Percentiles rank a stretch among this genome's conserved stretches.
These are phyloP conservation scores for Zaprionus gabonicus DNA, from an alignment of 1,140 invertebrate genomes.

Conservation along the genomic window DNA sequence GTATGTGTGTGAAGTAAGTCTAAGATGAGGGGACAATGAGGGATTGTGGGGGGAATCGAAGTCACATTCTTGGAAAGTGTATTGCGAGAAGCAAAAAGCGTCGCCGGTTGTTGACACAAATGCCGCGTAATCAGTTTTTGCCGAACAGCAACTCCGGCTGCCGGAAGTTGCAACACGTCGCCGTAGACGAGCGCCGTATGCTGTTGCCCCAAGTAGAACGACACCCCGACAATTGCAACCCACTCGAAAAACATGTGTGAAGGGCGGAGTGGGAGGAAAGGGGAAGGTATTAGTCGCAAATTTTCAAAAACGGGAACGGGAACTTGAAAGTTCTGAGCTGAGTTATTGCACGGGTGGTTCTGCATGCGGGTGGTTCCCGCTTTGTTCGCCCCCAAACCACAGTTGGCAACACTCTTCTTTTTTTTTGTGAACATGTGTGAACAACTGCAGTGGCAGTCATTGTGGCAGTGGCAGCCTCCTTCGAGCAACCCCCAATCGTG, in stretches of 20 bases:
- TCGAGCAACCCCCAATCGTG: constrained; percentile 32
- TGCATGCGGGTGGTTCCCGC: constrained; percentile 1
- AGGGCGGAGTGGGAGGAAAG: neutral
- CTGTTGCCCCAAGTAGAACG: constrained; percentile 47
- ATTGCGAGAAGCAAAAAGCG: constrained; percentile 58
- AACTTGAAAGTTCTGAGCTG: constrained; percentile 55
- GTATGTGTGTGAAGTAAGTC: neutral
- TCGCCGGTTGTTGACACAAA: constrained; percentile 73
- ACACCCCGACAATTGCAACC: constrained; percentile 67
- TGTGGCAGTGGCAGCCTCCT: constrained; percentile 7
- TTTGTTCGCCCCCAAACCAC: constrained; percentile 59
- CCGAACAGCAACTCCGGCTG: constrained; percentile 29
- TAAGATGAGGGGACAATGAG: neutral
- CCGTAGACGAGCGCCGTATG: constrained; percentile 61
- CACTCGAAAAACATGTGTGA: constrained; percentile 4
- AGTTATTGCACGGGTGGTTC: constrained; percentile 55
- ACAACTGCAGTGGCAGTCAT: constrained; percentile 60
- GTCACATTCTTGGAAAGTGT: constrained; percentile 69
- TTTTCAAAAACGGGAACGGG: constrained; percentile 56
- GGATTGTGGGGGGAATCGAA: constrained; percentile 28
- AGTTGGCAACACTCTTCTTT: constrained; percentile 37
- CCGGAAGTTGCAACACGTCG: constrained; percentile 78
- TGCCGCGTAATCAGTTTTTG: constrained; percentile 77
- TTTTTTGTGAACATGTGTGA: constrained; percentile 77
- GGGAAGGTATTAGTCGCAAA: constrained; percentile 43